phyloP scores from a whole-genome alignment of 2,113 vertebrate species.

The Danio rerio region DNA sequence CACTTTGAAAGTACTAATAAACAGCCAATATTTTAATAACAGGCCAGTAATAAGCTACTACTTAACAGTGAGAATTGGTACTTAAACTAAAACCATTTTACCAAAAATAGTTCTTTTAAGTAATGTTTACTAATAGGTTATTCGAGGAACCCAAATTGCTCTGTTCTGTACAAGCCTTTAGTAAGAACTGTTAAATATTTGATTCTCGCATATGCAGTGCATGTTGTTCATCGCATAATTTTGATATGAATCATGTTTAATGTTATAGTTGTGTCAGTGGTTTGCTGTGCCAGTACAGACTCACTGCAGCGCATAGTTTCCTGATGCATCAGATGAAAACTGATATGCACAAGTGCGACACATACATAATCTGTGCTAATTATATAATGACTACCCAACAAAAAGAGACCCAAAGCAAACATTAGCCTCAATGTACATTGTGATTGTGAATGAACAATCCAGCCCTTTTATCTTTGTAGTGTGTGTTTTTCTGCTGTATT shows the following conservation, averaged over 20 bases:
- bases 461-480: background rate
- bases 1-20: too few species aligned
- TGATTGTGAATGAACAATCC: background rate
- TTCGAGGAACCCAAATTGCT: too few species aligned
- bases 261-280: constrained; percentile 25
- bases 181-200: too few species aligned
- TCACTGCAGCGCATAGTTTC: constrained; percentile 65
- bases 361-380: constrained; percentile 8
- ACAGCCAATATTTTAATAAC: too few species aligned
- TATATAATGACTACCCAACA: background rate
- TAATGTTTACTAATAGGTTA: too few species aligned
- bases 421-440: background rate
- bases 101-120: too few species aligned
- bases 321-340: constrained; percentile 69
- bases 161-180: too few species aligned
- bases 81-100: too few species aligned
- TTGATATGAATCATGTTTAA: background rate
- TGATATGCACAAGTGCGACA: constrained; percentile 44
- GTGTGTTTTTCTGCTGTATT: constrained; percentile 14
- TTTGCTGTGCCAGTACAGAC: constrained; percentile 9
- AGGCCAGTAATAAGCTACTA: too few species aligned
- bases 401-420: background rate
- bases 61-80: too few species aligned
- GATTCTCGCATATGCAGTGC: background rate
- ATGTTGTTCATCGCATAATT: background rate